These are phyloP conservation scores for Cyphomyrmex costatus DNA, from an alignment of 1,140 invertebrate species.

Conservation along the genomic window DNA sequence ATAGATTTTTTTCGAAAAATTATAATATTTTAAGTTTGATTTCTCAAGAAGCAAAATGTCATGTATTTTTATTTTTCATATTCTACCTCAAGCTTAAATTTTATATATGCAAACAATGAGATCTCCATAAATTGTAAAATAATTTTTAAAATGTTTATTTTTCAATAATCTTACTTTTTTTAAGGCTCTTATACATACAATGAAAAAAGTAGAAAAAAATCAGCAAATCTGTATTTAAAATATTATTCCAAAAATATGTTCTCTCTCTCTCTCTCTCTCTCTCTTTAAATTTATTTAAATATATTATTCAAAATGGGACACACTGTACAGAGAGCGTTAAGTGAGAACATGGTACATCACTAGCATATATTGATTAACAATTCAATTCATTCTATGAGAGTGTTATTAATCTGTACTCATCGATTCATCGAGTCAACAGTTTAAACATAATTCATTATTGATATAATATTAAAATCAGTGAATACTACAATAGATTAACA, in stretches of 20 bases:
- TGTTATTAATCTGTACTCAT: constrained; percentile 29
- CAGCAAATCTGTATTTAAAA: background rate
- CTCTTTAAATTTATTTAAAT: background rate
- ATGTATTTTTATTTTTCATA: background rate
- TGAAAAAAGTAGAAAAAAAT: background rate
- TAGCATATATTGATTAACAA: constrained; percentile 16
- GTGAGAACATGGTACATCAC: background rate
- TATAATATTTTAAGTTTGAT: background rate
- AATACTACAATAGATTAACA: constrained; percentile 11
- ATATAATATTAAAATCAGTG: constrained; percentile 24
- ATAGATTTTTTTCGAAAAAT: background rate
- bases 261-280: no score
- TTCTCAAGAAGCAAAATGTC: background rate
- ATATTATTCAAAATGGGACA: background rate
- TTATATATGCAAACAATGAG: no score
- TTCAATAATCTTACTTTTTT: background rate
- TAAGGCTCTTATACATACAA: background rate
- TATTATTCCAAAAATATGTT: background rate
- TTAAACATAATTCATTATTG: constrained; percentile 42
- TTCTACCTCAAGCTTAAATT: background rate
- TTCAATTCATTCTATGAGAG: background rate
- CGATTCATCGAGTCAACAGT: constrained; percentile 1
- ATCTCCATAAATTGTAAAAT: background rate
- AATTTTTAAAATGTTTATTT: background rate
- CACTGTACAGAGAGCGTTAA: background rate